These are phyloP conservation scores for Orchestia grillus DNA, from an alignment of 1,140 invertebrate genomes.

Conservation along the genomic window DNA sequence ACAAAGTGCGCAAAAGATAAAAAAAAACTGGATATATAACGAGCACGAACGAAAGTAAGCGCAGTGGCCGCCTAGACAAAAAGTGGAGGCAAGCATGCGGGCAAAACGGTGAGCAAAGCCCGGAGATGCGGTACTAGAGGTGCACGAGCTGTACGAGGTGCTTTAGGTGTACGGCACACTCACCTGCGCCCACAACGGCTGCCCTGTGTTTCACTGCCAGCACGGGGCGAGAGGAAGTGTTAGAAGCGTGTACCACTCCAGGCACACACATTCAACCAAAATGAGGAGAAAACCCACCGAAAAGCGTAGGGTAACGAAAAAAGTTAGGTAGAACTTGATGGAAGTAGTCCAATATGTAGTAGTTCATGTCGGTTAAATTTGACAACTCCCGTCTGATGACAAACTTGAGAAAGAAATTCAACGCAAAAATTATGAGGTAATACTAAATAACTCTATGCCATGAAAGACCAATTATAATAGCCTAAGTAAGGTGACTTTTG, in stretches of 20 bases:
- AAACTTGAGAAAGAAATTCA: no score
- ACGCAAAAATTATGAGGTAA: no score
- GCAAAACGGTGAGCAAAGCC: not conserved
- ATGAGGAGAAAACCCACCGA: not conserved
- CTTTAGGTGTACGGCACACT: not conserved
- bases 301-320: not conserved
- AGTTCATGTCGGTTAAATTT: not conserved
- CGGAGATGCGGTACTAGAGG: no score
- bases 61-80: not conserved
- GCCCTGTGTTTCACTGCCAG: constrained; percentile 38
- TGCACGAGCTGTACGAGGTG: no score
- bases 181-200: not conserved
- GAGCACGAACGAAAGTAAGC: not conserved
- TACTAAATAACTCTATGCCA: no score
- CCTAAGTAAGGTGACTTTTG: not conserved
- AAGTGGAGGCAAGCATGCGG: not conserved
- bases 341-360: not conserved
- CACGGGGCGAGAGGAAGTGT: not conserved
- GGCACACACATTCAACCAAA: not conserved
- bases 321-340: not conserved
- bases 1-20: not conserved
- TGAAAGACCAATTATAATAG: no score
- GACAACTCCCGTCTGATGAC: not conserved
- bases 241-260: not conserved
- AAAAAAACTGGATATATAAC: not conserved